Percentiles rank a stretch among this genome's conserved stretches.
Evolutionary conservation across 2,888 invertebrate genomes (phyloP).

Genomic region (Exephanes ischioxanthus): DNA sequence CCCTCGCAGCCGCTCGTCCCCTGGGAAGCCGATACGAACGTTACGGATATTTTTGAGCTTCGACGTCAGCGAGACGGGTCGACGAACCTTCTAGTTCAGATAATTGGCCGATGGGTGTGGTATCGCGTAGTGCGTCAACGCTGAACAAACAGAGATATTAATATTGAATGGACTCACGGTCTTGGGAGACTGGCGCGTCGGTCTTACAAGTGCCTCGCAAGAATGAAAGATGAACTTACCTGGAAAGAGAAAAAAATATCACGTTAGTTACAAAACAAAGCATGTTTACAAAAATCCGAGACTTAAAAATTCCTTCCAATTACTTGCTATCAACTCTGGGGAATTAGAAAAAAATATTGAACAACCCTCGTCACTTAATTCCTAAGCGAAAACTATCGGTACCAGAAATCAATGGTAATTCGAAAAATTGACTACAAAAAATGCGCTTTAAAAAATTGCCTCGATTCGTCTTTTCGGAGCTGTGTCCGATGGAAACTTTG

Average conservation of each 20-base stretch:
- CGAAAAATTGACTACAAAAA: neutral
- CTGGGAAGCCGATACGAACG: neutral
- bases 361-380: neutral
- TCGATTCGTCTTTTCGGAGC: neutral
- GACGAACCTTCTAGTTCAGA: constrained; percentile 53
- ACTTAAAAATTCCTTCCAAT: neutral
- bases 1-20: neutral
- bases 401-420: neutral
- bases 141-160: constrained; percentile 46
- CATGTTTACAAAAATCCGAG: neutral
- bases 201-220: neutral
- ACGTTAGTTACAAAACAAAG: constrained; percentile 3
- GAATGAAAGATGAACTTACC: constrained; percentile 61
- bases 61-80: constrained; percentile 50
- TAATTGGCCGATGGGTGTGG: constrained; percentile 61
- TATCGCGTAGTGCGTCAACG: constrained; percentile 54
- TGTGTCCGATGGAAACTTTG: neutral
- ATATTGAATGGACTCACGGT: constrained; percentile 55
- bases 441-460: neutral
- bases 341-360: neutral
- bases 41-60: constrained; percentile 43
- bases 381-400: neutral
- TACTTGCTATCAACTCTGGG: neutral
- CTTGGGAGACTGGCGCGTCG: constrained; percentile 1
- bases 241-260: constrained; percentile 38